Evolutionary conservation across 1,140 invertebrate genomes (phyloP).

Genomic region (Andrena cerasifolii): DNA sequence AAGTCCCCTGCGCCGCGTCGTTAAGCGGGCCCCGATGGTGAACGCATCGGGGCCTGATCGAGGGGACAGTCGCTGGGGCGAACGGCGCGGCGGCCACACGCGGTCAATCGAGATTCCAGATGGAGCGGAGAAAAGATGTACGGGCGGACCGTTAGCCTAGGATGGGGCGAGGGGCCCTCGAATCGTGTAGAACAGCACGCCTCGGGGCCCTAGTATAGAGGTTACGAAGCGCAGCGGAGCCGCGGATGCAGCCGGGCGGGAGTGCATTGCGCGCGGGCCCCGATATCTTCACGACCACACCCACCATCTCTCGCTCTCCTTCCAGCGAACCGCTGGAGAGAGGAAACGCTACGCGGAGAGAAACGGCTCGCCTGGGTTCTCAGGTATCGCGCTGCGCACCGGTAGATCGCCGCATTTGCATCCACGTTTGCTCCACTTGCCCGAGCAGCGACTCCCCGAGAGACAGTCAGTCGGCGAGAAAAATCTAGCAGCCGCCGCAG

Average conservation of each 20-base stretch:
- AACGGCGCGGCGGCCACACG: constrained; percentile 26
- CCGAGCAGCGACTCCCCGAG: constrained; percentile 2
- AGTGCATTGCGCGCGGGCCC: constrained; percentile 23
- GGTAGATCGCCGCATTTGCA: constrained; percentile 59
- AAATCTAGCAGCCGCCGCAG: neutral
- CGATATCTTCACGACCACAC: constrained; percentile 65
- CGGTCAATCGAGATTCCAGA: constrained; percentile 52
- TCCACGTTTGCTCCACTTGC: constrained; percentile 61
- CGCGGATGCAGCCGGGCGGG: constrained; percentile 21
- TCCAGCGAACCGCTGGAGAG: constrained; percentile 24
- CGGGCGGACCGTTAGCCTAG: constrained; percentile 56
- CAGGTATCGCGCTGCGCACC: constrained; percentile 41
- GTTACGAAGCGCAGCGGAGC: constrained; percentile 60
- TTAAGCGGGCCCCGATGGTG: constrained; percentile 2
- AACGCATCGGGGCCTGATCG: constrained; percentile 2
- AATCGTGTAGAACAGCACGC: constrained; percentile 40
- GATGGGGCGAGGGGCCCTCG: constrained; percentile 50
- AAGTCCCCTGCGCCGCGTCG: neutral
- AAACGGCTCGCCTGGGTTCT: constrained; percentile 42
- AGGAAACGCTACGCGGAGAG: constrained; percentile 11
- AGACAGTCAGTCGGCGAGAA: neutral
- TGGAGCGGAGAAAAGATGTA: constrained; percentile 44
- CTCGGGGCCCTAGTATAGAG: constrained; percentile 49
- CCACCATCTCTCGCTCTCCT: constrained; percentile 46
- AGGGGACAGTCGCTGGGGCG: constrained; percentile 28